Conservation (phyloP, 2,797 vertebrate species). For the Ataeniobius toweri region DNA sequence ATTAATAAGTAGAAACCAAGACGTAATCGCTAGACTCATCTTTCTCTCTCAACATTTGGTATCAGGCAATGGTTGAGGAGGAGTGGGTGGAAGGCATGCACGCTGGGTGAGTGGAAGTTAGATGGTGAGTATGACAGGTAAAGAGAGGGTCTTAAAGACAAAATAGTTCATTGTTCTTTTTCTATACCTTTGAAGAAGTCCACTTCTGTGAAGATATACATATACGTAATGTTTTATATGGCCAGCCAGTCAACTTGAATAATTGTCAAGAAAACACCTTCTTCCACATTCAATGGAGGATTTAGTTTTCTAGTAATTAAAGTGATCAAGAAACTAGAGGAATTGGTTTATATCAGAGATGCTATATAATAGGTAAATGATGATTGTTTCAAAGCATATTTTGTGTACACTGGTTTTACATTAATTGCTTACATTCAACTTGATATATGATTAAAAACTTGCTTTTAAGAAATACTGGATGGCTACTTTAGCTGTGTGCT, state of each 20-base stretch:
- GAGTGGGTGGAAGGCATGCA: slow-evolving; percentile 74
- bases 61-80: slow-evolving; percentile 73
- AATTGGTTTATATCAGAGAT: background rate
- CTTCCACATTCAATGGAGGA: background rate
- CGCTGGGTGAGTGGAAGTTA: slow-evolving; percentile 50
- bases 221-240: background rate
- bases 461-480: background rate
- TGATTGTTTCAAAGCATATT: background rate
- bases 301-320: background rate
- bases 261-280: slow-evolving; percentile 1
- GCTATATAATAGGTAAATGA: background rate
- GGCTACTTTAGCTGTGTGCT: background rate
- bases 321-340: background rate
- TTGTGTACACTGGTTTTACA: background rate
- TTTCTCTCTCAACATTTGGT: slow-evolving; percentile 75
- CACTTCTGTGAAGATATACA: slow-evolving; percentile 2
- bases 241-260: slow-evolving; percentile 13
- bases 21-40: slow-evolving; percentile 68
- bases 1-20: slow-evolving; percentile 61
- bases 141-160: slow-evolving; percentile 70
- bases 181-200: background rate
- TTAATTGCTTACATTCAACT: background rate
- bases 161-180: background rate
- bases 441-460: background rate
- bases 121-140: slow-evolving; percentile 60